Evolutionary conservation across 2,888 invertebrate genomes (phyloP), one percentile per base, ranked within the genome.

Genomic region (Acanthoscelides obtectus): DNA sequence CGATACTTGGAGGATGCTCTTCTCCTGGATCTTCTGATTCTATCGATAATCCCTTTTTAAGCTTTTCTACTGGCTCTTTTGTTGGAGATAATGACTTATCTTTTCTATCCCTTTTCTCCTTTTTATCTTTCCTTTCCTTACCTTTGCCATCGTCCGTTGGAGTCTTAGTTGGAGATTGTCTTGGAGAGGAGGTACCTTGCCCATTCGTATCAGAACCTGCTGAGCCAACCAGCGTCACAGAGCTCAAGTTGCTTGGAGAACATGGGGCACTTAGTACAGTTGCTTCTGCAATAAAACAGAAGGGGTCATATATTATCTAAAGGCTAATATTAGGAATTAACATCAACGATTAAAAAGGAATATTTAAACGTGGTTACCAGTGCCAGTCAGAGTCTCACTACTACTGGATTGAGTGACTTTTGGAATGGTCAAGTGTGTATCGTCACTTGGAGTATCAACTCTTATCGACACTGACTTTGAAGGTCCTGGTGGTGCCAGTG

Each of bases 351-450:
- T 19, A 63, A 64, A 64, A 63, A 22, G 4, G 22, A 64, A 20
- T 19, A 63, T 20, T 8, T 20, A 69, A 20, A 69, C 21, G 63
- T 2, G 17, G 6, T 27, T 64, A 20, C 25, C 25, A 25, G 45
- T 77, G 90, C 93, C 93, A 85, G 92, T 93, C 21, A 94, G 84
- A 0, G 94, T 94, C 82, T 94, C 94, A 70, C 92, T 91, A 82
- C 93, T 94, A 17, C 91, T 92, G 0, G 93, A 93, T 0, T 91
- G 89, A 80, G 93, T 90, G 67, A 91, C 90, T 85, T 92, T 92
- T 0, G 93, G 93, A 77, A 93, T 92, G 8, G 91, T 90, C 75
- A 93, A 85, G 83, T 90, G 90, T 12, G 70, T 72, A 22, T 73
- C 68, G 65, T 90, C 90, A 76, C 83, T 77, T n/a, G 77, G 75